Conservation (phyloP, 2,888 invertebrate species). For the Heliconius aoede region DNA sequence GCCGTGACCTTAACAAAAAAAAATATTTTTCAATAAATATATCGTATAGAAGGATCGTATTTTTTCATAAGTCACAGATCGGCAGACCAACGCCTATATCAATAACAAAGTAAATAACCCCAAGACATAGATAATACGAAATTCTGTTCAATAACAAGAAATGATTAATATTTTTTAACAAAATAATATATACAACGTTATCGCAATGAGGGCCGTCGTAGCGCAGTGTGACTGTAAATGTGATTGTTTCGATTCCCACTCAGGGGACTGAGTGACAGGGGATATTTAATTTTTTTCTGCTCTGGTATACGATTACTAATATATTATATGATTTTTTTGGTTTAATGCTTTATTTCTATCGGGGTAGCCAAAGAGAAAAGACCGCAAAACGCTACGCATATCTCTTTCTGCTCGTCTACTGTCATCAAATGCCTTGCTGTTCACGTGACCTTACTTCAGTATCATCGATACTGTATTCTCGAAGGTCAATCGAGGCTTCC, state of each 20-base stretch:
- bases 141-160: background rate
- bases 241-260: background rate
- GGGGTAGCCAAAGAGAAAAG: too few species aligned
- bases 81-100: background rate
- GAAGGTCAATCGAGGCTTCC: too few species aligned
- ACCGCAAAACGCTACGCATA: too few species aligned
- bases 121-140: background rate
- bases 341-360: too few species aligned
- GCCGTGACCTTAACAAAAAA: too few species aligned
- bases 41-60: background rate
- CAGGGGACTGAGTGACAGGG: background rate
- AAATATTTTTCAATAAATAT: background rate
- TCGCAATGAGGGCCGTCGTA: background rate
- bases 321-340: too few species aligned
- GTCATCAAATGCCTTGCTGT: too few species aligned
- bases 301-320: too few species aligned
- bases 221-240: background rate
- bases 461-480: too few species aligned
- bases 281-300: too few species aligned
- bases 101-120: constrained; percentile 3
- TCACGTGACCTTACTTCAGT: too few species aligned
- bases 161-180: background rate
- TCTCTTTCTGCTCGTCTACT: too few species aligned
- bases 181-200: background rate
- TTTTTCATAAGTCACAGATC: background rate